Evolutionary conservation across 2,888 invertebrate species (phyloP).

Genomic region (Subacronicta megacephala): DNA sequence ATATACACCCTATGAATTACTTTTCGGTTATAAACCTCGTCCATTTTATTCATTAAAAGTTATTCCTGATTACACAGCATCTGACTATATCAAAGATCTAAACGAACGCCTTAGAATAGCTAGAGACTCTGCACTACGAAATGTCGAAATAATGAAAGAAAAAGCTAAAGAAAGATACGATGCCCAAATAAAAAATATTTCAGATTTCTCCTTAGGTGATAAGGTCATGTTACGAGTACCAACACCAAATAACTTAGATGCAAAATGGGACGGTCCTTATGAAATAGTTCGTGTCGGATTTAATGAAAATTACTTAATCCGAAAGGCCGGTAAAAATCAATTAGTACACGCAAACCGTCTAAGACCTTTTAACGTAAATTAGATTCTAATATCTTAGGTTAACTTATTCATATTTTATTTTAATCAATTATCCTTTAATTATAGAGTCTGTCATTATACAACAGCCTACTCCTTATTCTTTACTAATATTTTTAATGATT

Average conservation of each 20-base stretch:
- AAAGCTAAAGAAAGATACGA: slow-evolving; percentile 61
- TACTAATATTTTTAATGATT: no score
- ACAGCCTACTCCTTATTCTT: no score
- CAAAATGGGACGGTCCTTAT: slow-evolving; percentile 63
- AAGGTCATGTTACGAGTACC: slow-evolving; percentile 56
- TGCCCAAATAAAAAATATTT: slow-evolving; percentile 47
- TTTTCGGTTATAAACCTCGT: slow-evolving; percentile 62
- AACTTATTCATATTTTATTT: neutral
- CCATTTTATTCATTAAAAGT: slow-evolving; percentile 55
- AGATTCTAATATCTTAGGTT: neutral
- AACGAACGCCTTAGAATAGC: slow-evolving; percentile 54
- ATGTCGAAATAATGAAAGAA: slow-evolving; percentile 58
- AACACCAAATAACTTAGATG: slow-evolving; percentile 60
- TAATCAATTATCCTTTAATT: no score
- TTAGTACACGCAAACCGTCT: slow-evolving; percentile 53
- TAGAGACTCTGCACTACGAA: slow-evolving; percentile 52
- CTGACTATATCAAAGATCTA: slow-evolving; percentile 55
- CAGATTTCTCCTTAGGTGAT: slow-evolving; percentile 38
- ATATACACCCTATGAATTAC: slow-evolving; percentile 56
- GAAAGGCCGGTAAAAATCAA: slow-evolving; percentile 32
- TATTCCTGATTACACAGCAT: slow-evolving; percentile 11
- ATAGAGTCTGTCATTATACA: no score
- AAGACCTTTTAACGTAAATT: slow-evolving; percentile 22
- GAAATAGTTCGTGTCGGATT: slow-evolving; percentile 54
- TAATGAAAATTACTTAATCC: slow-evolving; percentile 53